Conservation (phyloP, 2,797 vertebrate species). For the Sebastes miniatus region DNA sequence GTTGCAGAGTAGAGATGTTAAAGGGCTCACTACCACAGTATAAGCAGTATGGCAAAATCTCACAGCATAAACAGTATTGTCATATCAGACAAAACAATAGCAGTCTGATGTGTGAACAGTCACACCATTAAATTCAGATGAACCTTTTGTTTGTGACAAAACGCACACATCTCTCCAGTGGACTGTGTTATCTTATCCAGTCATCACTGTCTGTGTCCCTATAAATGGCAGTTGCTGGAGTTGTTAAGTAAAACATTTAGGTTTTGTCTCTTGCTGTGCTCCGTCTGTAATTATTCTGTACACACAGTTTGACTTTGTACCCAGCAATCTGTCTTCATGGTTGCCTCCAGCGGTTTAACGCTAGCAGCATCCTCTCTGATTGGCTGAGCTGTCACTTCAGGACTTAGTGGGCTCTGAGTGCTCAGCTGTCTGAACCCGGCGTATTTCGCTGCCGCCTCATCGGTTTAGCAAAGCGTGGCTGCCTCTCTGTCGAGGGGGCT, state of each 20-base stretch:
- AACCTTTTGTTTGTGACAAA: not conserved
- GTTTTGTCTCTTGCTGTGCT: slow-evolving; percentile 22
- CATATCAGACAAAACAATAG: not conserved
- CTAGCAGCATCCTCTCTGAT: slow-evolving; percentile 50
- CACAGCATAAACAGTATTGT: not conserved
- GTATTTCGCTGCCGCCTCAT: slow-evolving; percentile 36
- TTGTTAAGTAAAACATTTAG: slow-evolving; percentile 19
- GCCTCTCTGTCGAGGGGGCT: slow-evolving; percentile 40
- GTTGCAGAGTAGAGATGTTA: not conserved
- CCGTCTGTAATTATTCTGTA: slow-evolving; percentile 34
- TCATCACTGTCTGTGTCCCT: not conserved
- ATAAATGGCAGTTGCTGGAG: not conserved
- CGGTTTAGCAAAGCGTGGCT: slow-evolving; percentile 57
- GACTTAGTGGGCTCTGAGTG: slow-evolving; percentile 53
- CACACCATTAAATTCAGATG: not conserved
- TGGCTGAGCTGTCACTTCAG: slow-evolving; percentile 63
- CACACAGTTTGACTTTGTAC: slow-evolving; percentile 44
- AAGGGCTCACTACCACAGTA: not conserved
- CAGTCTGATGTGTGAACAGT: not conserved
- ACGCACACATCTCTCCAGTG: not conserved
- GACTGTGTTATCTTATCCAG: not conserved
- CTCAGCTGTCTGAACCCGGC: slow-evolving; percentile 59
- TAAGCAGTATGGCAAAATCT: not conserved
- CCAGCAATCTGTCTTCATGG: slow-evolving; percentile 32
- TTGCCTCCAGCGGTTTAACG: slow-evolving; percentile 35